These are phyloP conservation scores for Alauda arvensis DNA, from an alignment of 2,797 vertebrate genomes.

Conservation along the genomic window DNA sequence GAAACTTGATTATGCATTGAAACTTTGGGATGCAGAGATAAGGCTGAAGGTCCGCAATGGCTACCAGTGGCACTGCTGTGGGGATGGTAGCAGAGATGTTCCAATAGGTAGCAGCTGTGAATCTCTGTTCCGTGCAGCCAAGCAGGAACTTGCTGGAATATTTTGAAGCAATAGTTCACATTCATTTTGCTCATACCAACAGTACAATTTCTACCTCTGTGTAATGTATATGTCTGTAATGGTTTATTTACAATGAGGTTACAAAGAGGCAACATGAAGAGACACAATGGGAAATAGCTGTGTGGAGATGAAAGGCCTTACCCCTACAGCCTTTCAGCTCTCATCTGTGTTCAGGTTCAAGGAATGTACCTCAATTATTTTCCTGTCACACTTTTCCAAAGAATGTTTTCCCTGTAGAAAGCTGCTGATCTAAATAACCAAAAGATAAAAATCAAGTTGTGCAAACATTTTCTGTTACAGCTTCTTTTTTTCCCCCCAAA, in stretches of 20 bases:
- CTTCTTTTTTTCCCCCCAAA: rapidly evolving
- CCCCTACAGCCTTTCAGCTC: not conserved
- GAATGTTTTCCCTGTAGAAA: constrained; percentile 22
- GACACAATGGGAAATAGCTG: not conserved
- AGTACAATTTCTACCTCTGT: not conserved
- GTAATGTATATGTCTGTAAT: not conserved
- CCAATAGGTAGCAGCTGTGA: not conserved
- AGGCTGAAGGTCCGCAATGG: not conserved
- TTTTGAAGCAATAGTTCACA: not conserved
- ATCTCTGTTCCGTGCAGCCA: not conserved
- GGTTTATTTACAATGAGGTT: not conserved
- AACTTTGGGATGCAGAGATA: not conserved
- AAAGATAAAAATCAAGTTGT: constrained; percentile 12
- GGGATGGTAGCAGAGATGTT: too few relatives aligned
- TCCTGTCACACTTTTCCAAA: not conserved
- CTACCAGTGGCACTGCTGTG: not conserved
- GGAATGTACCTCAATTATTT: not conserved
- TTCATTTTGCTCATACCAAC: not conserved
- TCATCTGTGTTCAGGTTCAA: not conserved
- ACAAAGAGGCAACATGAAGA: not conserved
- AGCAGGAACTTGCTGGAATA: not conserved
- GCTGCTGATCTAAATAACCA: not conserved
- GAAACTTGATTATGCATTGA: not conserved
- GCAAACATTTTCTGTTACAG: not conserved
- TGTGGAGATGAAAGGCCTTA: not conserved